Evolutionary conservation across 2,113 vertebrate genomes (phyloP).

Genomic region (Bos javanicus): DNA sequence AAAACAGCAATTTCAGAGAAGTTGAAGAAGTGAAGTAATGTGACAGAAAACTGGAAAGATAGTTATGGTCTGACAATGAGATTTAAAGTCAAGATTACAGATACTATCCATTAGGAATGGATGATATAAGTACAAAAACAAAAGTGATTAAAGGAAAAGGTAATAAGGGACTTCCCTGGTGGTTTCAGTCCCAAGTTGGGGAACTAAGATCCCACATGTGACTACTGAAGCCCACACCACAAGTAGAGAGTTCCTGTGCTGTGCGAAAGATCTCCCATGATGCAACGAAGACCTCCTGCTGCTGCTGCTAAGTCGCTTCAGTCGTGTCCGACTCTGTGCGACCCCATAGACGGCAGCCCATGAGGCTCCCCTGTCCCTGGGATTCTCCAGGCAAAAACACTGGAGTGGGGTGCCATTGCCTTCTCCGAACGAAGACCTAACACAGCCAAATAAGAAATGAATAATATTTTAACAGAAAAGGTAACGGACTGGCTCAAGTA

Average conservation of each 20-base stretch:
- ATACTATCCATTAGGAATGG: neutral
- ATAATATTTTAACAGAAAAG: neutral
- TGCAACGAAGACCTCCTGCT: accelerated
- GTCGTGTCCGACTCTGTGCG: no score
- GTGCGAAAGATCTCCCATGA: accelerated
- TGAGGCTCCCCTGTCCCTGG: no score
- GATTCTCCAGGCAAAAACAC: no score
- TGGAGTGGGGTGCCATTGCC: no score
- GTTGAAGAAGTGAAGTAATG: neutral
- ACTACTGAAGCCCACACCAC: neutral
- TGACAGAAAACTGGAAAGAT: neutral
- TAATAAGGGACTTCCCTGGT: neutral
- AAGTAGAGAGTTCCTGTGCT: neutral
- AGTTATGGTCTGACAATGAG: neutral
- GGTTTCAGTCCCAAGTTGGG: neutral
- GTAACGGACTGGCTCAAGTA: neutral
- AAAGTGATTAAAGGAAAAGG: neutral
- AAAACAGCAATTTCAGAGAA: neutral
- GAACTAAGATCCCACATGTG: neutral
- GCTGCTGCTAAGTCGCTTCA: no score
- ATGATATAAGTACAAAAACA: neutral
- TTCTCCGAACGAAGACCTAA: no score
- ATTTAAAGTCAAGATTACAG: neutral
- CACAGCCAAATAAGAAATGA: neutral
- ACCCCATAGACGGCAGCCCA: no score